Conservation (phyloP, 1,140 invertebrate genomes). For the Apocrypta bakeri region DNA sequence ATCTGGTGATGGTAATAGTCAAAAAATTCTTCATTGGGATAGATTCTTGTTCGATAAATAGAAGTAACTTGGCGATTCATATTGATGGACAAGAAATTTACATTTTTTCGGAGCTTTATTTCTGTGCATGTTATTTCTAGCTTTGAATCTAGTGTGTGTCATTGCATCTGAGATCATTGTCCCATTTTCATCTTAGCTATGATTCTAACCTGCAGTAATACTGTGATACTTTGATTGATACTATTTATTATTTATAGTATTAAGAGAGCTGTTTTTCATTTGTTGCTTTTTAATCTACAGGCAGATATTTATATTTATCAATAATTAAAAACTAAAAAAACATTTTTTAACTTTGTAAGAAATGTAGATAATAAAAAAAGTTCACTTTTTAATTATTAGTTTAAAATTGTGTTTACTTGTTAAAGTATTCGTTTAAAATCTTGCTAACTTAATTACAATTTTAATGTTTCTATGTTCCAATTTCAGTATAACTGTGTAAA, state of each 20-base stretch:
- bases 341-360: too few species aligned
- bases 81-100: too few species aligned
- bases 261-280: background rate
- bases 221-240: background rate
- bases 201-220: background rate
- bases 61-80: too few species aligned
- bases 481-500: slow-evolving; percentile 35
- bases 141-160: background rate
- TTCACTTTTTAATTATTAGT: too few species aligned
- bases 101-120: background rate
- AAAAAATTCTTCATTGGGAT: background rate
- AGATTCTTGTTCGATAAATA: background rate
- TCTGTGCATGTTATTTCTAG: background rate
- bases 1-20: background rate
- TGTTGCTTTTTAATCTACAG: too few species aligned
- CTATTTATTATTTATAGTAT: background rate
- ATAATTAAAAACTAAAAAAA: too few species aligned
- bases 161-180: background rate
- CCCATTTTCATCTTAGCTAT: background rate
- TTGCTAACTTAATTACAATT: too few species aligned
- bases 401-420: background rate
- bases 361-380: too few species aligned
- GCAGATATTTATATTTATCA: background rate
- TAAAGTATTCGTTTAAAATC: too few species aligned
- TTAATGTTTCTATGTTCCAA: background rate